Evolutionary conservation across 1,140 invertebrate species (phyloP).

Genomic region (Ectropis grisescens): DNA sequence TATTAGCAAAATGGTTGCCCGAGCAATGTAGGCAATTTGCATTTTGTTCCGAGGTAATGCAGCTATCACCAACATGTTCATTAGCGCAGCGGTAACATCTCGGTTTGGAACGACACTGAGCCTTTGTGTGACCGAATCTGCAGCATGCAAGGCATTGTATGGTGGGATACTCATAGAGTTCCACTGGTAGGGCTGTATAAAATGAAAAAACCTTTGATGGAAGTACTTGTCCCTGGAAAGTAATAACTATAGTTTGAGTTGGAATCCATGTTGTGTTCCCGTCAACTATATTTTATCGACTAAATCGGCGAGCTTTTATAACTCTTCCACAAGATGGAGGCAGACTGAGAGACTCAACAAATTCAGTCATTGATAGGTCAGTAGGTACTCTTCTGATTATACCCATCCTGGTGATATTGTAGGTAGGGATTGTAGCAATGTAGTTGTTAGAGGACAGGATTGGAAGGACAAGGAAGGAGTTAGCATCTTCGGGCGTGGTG

Average conservation of each 20-base stretch:
- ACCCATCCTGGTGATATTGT: too few relatives aligned
- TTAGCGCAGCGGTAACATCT: slow-evolving; percentile 11
- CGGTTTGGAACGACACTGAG: slow-evolving; percentile 9
- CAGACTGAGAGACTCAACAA: too few relatives aligned
- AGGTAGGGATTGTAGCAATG: too few relatives aligned
- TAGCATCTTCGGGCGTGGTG: too few relatives aligned
- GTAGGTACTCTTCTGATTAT: too few relatives aligned
- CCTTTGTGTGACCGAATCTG: slow-evolving; percentile 14
- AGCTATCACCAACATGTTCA: slow-evolving; percentile 4
- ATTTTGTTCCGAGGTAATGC: not conserved
- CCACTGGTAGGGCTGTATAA: slow-evolving; percentile 10
- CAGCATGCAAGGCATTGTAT: slow-evolving; percentile 19
- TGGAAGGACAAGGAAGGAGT: too few relatives aligned
- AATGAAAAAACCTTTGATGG: slow-evolving; percentile 11
- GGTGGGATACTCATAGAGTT: slow-evolving; percentile 11
- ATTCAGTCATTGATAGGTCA: too few relatives aligned
- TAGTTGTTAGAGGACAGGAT: too few relatives aligned
- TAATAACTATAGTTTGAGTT: slow-evolving; percentile 10
- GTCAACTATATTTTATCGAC: too few relatives aligned
- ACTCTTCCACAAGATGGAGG: too few relatives aligned
- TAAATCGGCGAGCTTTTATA: too few relatives aligned
- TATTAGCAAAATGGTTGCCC: slow-evolving; percentile 3
- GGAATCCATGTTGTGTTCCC: too few relatives aligned
- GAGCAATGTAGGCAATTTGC: slow-evolving; percentile 2
- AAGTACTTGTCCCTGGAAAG: slow-evolving; percentile 13